Conservation (phyloP, 2,888 invertebrate genomes). For the Sphaerophoria rueppellii region DNA sequence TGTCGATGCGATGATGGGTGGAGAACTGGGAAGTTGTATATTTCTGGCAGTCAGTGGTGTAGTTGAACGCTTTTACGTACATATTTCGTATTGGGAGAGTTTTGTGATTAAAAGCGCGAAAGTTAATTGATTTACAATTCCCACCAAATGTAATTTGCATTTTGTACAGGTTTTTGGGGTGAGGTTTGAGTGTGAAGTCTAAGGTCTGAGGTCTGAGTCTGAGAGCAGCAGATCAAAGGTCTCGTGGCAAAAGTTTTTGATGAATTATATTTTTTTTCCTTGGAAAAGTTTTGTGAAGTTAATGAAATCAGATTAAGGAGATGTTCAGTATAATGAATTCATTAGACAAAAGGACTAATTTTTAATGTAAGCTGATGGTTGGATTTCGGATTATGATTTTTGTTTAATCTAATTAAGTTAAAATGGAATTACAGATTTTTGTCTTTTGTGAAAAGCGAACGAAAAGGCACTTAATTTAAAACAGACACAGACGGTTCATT, state of each 20-base stretch:
- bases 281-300: not conserved
- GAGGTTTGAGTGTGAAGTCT: not conserved
- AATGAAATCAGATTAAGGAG: not conserved
- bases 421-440: too few relatives aligned
- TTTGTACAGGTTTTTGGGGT: slow-evolving; percentile 1
- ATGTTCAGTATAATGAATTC: not conserved
- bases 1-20: too few relatives aligned
- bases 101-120: slow-evolving; percentile 69
- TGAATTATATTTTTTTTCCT: not conserved
- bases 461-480: too few relatives aligned
- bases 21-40: too few relatives aligned
- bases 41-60: slow-evolving; percentile 7
- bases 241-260: too few relatives aligned
- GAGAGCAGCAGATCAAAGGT: too few relatives aligned
- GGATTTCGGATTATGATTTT: too few relatives aligned
- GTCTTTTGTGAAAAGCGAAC: too few relatives aligned
- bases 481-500: too few relatives aligned
- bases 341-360: not conserved
- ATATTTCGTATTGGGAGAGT: slow-evolving; percentile 49
- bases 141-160: slow-evolving; percentile 63
- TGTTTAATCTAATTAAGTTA: too few relatives aligned
- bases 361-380: not conserved
- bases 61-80: slow-evolving; percentile 62
- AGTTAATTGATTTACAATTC: slow-evolving; percentile 73
- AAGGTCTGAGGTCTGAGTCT: too few relatives aligned